A percentile compares a stretch with the other conserved stretches of the same genome.
phyloP scores from a whole-genome alignment of 2,113 vertebrate species.

The Fulmarus glacialis region DNA sequence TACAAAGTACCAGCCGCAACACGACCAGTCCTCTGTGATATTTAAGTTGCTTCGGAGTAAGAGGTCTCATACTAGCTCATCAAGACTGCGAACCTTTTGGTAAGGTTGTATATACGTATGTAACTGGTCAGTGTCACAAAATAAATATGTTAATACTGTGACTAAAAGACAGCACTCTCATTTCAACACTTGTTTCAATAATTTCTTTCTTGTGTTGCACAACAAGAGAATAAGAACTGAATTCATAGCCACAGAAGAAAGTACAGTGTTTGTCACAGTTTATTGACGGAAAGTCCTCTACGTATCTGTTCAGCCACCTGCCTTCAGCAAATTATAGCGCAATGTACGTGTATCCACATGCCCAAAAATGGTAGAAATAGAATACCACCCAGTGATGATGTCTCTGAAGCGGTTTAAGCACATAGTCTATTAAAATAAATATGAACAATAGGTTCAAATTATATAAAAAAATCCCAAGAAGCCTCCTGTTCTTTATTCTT shows the following conservation, averaged over 20 bases:
- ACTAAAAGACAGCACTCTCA: background rate
- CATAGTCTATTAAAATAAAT: background rate
- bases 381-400: background rate
- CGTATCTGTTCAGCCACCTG: background rate
- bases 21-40: background rate
- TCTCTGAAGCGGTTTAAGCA: background rate
- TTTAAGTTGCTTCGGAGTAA: background rate
- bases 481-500: background rate
- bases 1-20: background rate
- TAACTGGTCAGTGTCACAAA: background rate
- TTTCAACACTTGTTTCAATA: background rate
- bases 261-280: background rate
- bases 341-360: background rate
- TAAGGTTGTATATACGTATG: background rate
- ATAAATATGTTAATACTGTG: background rate
- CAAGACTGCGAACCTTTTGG: background rate
- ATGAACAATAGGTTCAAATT: background rate
- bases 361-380: background rate
- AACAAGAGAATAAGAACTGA: background rate
- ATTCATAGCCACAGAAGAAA: background rate
- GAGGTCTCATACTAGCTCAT: background rate
- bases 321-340: background rate
- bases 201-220: rapidly evolving
- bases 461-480: background rate
- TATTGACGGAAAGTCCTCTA: background rate